These are phyloP conservation scores for Eublepharis macularius DNA, from an alignment of 2,113 vertebrate species.

Conservation along the genomic window DNA sequence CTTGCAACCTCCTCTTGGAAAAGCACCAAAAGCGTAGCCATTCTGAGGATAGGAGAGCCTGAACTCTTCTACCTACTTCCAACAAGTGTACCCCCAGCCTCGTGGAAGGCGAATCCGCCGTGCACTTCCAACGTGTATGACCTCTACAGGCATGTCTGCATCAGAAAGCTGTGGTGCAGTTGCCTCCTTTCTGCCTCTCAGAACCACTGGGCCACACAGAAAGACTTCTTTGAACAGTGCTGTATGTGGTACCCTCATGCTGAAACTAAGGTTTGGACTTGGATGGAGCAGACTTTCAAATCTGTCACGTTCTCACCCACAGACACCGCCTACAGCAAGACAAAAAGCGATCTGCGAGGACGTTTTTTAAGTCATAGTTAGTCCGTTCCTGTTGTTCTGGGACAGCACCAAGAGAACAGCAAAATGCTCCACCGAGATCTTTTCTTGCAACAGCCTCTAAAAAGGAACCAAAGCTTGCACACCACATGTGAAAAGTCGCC, in stretches of 20 bases:
- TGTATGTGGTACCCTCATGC: constrained; percentile 26
- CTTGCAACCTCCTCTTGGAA: not conserved
- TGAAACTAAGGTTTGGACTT: constrained; percentile 30
- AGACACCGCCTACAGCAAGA: not conserved
- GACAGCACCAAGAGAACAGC: not conserved
- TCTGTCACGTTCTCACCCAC: not conserved
- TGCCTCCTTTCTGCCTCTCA: not conserved
- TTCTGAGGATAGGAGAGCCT: not conserved
- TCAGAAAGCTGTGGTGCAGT: rapidly evolving
- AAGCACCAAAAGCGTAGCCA: not conserved
- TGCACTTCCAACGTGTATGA: not conserved
- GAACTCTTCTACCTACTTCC: not conserved
- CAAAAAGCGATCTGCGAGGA: not conserved
- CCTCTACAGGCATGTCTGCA: not conserved
- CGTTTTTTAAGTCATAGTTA: not conserved
- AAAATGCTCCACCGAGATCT: too few relatives aligned
- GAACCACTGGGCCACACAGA: not conserved
- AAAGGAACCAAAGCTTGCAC: not conserved
- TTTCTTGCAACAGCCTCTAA: not conserved
- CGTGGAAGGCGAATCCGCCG: not conserved
- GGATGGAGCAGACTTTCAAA: rapidly evolving
- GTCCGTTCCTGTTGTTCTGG: not conserved
- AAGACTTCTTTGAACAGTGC: not conserved
- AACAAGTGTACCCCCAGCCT: not conserved
- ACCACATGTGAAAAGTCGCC: not conserved